phyloP scores from a whole-genome alignment of 2,888 invertebrate genomes.

The Tenthredo amoena region DNA sequence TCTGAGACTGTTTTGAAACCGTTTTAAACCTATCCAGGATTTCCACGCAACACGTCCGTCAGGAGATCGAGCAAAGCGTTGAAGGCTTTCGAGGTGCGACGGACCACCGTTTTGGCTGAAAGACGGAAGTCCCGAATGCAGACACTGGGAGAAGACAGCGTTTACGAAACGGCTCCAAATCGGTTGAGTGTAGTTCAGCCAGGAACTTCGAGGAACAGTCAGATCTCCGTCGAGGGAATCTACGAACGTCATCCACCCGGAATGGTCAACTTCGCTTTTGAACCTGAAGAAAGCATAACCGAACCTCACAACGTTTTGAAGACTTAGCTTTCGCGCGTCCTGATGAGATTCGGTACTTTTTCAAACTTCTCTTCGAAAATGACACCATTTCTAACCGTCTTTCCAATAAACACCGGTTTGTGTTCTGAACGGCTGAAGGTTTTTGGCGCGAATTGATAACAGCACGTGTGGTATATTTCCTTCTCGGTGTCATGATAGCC shows the following conservation, averaged over 20 bases:
- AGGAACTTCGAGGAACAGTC: background rate
- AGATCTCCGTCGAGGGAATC: background rate
- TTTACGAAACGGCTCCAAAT: constrained; percentile 78
- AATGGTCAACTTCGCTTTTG: background rate
- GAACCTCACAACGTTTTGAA: background rate
- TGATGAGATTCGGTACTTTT: background rate
- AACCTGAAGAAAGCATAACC: constrained; percentile 3
- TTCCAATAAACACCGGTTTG: background rate
- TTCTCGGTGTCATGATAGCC: background rate
- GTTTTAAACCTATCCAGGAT: constrained; percentile 69
- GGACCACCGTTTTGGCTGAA: constrained; percentile 91
- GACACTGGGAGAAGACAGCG: constrained; percentile 88
- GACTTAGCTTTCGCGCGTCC: background rate
- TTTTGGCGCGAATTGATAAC: background rate
- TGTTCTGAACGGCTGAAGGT: background rate
- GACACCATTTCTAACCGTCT: background rate
- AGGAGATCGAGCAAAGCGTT: constrained; percentile 67
- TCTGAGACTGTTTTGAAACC: background rate
- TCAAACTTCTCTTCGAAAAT: background rate
- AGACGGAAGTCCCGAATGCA: constrained; percentile 91
- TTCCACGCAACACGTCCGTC: constrained; percentile 79
- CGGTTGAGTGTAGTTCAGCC: background rate
- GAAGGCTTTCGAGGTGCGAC: constrained; percentile 89
- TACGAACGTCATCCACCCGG: background rate
- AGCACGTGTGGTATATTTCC: background rate